Conservation (phyloP, 2,113 vertebrate genomes). For the Phyllostomus discolor region DNA sequence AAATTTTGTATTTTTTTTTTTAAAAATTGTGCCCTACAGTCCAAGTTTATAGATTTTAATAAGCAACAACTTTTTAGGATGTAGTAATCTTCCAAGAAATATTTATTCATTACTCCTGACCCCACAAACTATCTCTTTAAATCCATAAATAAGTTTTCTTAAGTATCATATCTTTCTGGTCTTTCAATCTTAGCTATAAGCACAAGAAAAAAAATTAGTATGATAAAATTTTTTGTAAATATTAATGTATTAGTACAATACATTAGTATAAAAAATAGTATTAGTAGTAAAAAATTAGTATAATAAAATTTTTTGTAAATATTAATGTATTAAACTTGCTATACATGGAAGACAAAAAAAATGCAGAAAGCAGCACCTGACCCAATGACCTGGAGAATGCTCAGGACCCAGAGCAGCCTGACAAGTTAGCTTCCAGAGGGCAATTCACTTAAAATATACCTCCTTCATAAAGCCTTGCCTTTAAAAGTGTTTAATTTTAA, state of each 20-base stretch:
- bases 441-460: background rate
- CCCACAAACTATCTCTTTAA: constrained; percentile 38
- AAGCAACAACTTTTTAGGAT: constrained; percentile 60
- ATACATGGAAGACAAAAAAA: constrained; percentile 84
- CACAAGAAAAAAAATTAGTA: constrained; percentile 67
- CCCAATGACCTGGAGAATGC: background rate
- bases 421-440: background rate
- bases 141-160: constrained; percentile 58
- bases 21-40: constrained; percentile 50
- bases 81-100: constrained; percentile 29
- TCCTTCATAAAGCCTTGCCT: background rate
- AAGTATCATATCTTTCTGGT: constrained; percentile 45
- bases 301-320: constrained; percentile 48
- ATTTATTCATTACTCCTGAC: constrained; percentile 40
- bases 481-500: constrained; percentile 1
- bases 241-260: constrained; percentile 80
- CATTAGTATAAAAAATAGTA: no score
- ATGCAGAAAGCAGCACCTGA: background rate
- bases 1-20: constrained; percentile 20
- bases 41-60: constrained; percentile 63
- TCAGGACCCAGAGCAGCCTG: background rate
- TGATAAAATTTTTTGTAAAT: constrained; percentile 84
- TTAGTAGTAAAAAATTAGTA: constrained; percentile 51
- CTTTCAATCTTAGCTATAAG: constrained; percentile 54
- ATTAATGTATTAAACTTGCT: constrained; percentile 88